Conservation (phyloP, 2,888 invertebrate genomes). For the Cheilosia soror region DNA sequence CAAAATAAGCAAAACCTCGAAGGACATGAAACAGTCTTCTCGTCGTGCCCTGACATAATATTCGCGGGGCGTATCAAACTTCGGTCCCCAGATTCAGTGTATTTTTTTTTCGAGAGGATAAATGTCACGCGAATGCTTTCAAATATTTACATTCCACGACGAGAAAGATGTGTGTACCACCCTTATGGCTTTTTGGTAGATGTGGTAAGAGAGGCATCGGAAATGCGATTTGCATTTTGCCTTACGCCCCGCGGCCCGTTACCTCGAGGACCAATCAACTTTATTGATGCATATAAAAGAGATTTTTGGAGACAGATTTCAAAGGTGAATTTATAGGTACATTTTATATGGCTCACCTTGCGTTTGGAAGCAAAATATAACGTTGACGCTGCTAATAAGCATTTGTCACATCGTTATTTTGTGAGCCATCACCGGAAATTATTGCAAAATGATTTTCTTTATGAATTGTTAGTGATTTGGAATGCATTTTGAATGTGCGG, state of each 20-base stretch:
- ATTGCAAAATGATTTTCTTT: constrained; percentile 34
- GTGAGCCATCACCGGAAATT: constrained; percentile 38
- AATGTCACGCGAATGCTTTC: constrained; percentile 49
- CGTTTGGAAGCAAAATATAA: constrained; percentile 7
- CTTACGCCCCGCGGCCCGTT: background rate
- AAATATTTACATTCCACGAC: constrained; percentile 41
- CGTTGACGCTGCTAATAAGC: constrained; percentile 34
- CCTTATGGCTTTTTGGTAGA: background rate
- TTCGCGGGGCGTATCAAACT: constrained; percentile 23
- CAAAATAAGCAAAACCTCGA: constrained; percentile 43
- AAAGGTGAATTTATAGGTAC: constrained; percentile 33
- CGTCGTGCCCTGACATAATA: constrained; percentile 35
- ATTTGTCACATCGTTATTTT: constrained; percentile 55
- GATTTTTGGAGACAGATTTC: constrained; percentile 37
- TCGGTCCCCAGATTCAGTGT: background rate
- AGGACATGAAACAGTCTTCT: constrained; percentile 39
- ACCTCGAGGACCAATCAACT: constrained; percentile 45
- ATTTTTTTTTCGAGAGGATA: constrained; percentile 3
- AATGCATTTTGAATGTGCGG: background rate
- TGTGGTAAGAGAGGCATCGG: background rate
- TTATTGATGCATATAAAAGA: constrained; percentile 56
- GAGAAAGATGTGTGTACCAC: constrained; percentile 1
- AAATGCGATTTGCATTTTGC: constrained; percentile 36
- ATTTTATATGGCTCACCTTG: constrained; percentile 16
- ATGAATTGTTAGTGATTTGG: constrained; percentile 8